Conservation (phyloP, 2,888 invertebrate genomes). For the Eupithecia exiguata region DNA sequence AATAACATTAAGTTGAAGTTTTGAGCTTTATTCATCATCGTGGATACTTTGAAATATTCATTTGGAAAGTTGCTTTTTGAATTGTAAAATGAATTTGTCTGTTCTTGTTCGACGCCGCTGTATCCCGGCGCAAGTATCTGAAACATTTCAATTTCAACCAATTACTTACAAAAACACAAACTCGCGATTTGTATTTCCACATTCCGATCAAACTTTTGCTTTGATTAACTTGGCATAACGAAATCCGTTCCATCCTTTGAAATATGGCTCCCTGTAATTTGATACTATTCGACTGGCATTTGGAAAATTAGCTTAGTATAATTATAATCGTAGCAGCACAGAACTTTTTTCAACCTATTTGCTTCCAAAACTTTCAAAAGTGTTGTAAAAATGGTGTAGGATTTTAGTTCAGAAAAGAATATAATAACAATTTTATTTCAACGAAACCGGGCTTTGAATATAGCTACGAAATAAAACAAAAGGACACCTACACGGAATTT, state of each 20-base stretch:
- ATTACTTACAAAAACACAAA: conserved; percentile 44
- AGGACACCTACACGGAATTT: too few relatives aligned
- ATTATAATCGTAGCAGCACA: not conserved
- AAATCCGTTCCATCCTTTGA: conserved; percentile 27
- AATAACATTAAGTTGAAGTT: not conserved
- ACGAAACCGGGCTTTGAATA: not conserved
- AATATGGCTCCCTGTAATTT: conserved; percentile 11
- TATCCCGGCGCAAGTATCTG: conserved; percentile 18
- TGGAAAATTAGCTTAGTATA: not conserved
- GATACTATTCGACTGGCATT: conserved; percentile 1
- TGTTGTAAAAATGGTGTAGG: too few relatives aligned
- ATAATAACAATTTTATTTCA: not conserved
- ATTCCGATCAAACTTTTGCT: conserved; percentile 38
- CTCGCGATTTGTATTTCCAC: conserved; percentile 41
- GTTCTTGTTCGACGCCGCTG: not conserved
- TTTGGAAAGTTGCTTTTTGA: not conserved
- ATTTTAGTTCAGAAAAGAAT: not conserved
- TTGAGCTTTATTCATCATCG: conserved; percentile 7
- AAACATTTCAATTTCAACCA: conserved; percentile 39
- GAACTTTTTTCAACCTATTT: not conserved
- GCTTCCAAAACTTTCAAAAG: too few relatives aligned
- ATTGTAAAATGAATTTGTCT: not conserved
- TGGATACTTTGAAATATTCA: conserved; percentile 7
- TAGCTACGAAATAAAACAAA: too few relatives aligned
- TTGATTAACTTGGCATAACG: conserved; percentile 33